Evolutionary conservation across 2,113 vertebrate genomes (phyloP).

Genomic region (human): DNA sequence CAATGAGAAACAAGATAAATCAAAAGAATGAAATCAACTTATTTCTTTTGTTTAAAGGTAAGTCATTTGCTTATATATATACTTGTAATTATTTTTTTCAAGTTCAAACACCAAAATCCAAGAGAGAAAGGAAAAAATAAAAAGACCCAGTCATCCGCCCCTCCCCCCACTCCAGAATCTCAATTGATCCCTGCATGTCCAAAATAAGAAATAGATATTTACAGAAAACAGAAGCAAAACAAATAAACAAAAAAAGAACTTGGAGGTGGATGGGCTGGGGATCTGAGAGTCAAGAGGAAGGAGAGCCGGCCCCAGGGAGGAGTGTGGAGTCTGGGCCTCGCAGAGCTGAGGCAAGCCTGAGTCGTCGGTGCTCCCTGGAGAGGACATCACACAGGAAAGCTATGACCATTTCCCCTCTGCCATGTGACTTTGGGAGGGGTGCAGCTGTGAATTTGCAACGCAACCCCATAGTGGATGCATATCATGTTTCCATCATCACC

Average conservation of each 20-base stretch:
- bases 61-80: slow-evolving; percentile 85
- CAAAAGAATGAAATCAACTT: slow-evolving; percentile 81
- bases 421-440: slow-evolving; percentile 37
- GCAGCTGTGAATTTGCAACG: slow-evolving; percentile 56
- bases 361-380: slow-evolving; percentile 71
- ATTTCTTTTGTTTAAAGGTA: slow-evolving; percentile 81
- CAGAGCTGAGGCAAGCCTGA: slow-evolving; percentile 82
- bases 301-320: slow-evolving; percentile 42
- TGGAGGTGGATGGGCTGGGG: slow-evolving; percentile 75
- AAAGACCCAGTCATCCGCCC: slow-evolving; percentile 81
- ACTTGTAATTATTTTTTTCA: slow-evolving; percentile 82
- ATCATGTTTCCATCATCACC: not conserved
- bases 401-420: slow-evolving; percentile 58
- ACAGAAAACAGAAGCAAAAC: slow-evolving; percentile 82
- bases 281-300: slow-evolving; percentile 76
- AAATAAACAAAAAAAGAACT: slow-evolving; percentile 72
- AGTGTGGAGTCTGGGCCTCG: slow-evolving; percentile 77
- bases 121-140: slow-evolving; percentile 82
- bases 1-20: slow-evolving; percentile 86
- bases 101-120: slow-evolving; percentile 86
- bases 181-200: slow-evolving; percentile 86
- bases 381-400: slow-evolving; percentile 70
- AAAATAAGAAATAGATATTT: slow-evolving; percentile 87
- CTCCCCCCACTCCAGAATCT: slow-evolving; percentile 84
- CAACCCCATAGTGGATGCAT: slow-evolving; percentile 23